These are phyloP conservation scores for Triplophysa siluroides DNA, from an alignment of 2,113 vertebrate species.

Conservation along the genomic window DNA sequence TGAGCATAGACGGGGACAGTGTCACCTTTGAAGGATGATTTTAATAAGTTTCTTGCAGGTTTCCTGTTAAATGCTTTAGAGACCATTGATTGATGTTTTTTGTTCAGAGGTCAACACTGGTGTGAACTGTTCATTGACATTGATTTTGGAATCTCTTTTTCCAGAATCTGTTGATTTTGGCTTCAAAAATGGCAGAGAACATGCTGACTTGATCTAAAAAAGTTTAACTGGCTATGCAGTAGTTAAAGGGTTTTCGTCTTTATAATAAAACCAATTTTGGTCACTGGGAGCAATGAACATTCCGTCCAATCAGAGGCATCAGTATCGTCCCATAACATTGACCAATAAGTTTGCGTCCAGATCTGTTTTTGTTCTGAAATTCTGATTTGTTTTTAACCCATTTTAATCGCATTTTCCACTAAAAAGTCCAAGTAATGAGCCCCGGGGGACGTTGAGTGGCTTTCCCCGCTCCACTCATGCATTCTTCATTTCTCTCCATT, in stretches of 20 bases:
- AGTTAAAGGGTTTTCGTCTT: conserved; percentile 17
- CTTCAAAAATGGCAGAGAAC: neutral
- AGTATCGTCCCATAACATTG: neutral
- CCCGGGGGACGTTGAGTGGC: conserved; percentile 24
- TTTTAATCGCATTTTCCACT: conserved; percentile 28
- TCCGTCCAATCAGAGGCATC: neutral
- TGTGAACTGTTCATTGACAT: neutral
- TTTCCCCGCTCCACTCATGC: conserved; percentile 19
- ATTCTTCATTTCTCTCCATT: conserved; percentile 45
- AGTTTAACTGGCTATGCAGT: neutral
- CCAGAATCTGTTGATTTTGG: neutral
- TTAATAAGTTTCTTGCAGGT: conserved; percentile 1
- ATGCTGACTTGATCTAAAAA: neutral
- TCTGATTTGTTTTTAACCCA: conserved; percentile 33
- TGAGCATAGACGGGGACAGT: conserved; percentile 1
- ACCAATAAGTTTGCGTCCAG: neutral
- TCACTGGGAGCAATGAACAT: neutral
- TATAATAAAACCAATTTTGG: neutral
- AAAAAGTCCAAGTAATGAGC: conserved; percentile 30
- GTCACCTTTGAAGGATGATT: conserved; percentile 21
- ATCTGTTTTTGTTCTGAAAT: neutral
- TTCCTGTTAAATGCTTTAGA: neutral
- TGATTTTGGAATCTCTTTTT: neutral
- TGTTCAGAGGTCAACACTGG: neutral
- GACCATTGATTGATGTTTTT: neutral